Evolutionary conservation across 2,888 invertebrate species (phyloP), one percentile per base, ranked within the genome.

Genomic region (Cheiracanthium punctorium): DNA sequence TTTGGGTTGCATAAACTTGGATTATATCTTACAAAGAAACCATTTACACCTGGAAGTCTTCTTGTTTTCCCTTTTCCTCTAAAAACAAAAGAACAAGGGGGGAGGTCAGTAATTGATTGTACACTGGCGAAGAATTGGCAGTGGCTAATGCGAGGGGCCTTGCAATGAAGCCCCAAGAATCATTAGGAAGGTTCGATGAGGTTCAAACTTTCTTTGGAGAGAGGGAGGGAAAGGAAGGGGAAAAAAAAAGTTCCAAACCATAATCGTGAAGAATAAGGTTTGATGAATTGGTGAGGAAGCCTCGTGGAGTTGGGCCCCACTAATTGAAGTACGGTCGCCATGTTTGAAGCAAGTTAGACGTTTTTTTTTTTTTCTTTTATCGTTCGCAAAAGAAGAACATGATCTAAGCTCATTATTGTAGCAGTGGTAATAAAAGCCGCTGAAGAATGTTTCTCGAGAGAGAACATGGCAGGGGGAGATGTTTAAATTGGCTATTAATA

Each of bases 21-120:
- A 58, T 58, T 58, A 58, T 58, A 58, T 58, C 58, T 58, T 24
- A 5, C 58, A 58, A 58, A 58, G 58, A 58, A 58, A 58, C 58
- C 58, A 58, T 24, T 58, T 58, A 58, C 58, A 58, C 58, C 58
- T 58, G 58, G 24, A 58, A 24, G 58, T 20, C 2, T 58, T 58
- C n/a, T n/a, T n/a, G n/a, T n/a, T n/a, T n/a, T n/a, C n/a, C n/a
- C n/a, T n/a, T n/a, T n/a, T n/a, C n/a, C n/a, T 24, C 58, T 5
- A 58, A 58, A 58, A 58, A 58, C 58, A 58, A 58, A 58, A 58
- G 58, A 58, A 58, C 58, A 24, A 58, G 24, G 24, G 58, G 24
- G 58, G 58, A 17, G 58, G 58, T 14, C 24, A 82, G 76, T 71
- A 82, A 71, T 76, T 76, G 72, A 82, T 82, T 76, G 81, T 70